Base-by-base conservation (phyloP, 2,888 invertebrate species). In the Scaptomyza reducta region DNA sequence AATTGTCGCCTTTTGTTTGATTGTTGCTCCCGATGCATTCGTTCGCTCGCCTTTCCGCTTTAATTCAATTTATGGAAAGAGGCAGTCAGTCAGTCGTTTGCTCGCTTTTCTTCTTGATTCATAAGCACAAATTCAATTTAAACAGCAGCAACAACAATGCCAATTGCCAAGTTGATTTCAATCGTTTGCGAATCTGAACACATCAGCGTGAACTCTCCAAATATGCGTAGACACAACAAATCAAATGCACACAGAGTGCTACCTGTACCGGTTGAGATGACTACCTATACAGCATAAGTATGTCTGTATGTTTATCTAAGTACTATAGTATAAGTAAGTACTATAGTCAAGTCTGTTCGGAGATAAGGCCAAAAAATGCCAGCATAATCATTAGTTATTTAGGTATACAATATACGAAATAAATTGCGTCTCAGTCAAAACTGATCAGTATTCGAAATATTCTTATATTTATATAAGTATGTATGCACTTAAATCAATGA, bases 51-150 rank as follows among this genome's bases (percentile, higher is more conserved):
- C 71, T 70, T 79, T 79, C 60, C 66, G 67, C 65, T 85, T 87
- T 87, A 79, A 87, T 87, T 87, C 70, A 87, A 89, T 89, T 76
- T 84, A 71, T 75, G 57, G 77, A 51, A 55, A 42, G 45, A 51
- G 53, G 54, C 57, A 27, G 35, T 38, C 38, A 27, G 35, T 38
- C 38, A 14, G 40, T 47, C 55, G 40, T 14, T 77, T 57, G 58
- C 55, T 74, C 70, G 38, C 68, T 46, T 75, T 70, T 75, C 60
- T 74, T 65, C 62, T 74, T 65, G 53, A 55, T 67, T 77, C 45
- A 61, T 65, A 47, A 60, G 69, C 44, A 51, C 65, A 66, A 63
- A 83, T 86, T 86, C 61, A 83, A 83, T 83, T 86, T 44, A 51
- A 40, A 51, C 53, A 35, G 50, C 27, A 68, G 45, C 40, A 41